A percentile compares a stretch with the other conserved stretches of the same genome.
Evolutionary conservation across 2,113 vertebrate species (phyloP).

Genomic region (Machaerirhynchus nigripectus): DNA sequence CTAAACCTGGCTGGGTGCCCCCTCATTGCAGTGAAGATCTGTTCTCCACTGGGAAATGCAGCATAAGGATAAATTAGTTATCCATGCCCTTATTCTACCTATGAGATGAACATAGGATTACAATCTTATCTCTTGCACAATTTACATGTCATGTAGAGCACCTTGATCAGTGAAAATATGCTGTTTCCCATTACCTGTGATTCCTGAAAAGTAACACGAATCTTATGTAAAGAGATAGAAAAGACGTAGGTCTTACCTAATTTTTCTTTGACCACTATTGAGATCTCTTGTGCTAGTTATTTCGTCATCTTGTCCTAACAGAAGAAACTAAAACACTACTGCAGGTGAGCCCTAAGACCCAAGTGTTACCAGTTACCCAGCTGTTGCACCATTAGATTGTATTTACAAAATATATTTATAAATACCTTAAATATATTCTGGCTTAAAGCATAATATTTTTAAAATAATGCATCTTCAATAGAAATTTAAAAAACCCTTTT

Average conservation of each 20-base stretch:
- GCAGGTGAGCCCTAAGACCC: neutral
- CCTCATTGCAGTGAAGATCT: neutral
- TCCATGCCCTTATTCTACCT: neutral
- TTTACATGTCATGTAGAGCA: neutral
- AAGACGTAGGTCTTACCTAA: neutral
- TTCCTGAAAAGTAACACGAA: neutral
- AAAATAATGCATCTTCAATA: neutral
- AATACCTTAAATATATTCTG: neutral
- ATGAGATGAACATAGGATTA: neutral
- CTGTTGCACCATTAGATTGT: neutral
- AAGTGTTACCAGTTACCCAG: neutral
- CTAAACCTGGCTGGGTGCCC: neutral
- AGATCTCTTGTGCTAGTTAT: neutral
- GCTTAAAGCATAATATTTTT: neutral
- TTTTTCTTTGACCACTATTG: neutral
- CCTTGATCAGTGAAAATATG: neutral
- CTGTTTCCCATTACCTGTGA: neutral
- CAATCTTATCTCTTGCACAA: neutral
- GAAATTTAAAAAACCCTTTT: neutral
- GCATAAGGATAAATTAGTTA: neutral
- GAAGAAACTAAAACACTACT: neutral
- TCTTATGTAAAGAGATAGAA: neutral
- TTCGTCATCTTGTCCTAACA: neutral
- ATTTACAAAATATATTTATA: neutral
- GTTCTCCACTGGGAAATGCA: neutral